Percentiles rank a stretch among this genome's conserved stretches.
Evolutionary conservation across 2,888 invertebrate species (phyloP).

Genomic region (Protodeltote pygarga): DNA sequence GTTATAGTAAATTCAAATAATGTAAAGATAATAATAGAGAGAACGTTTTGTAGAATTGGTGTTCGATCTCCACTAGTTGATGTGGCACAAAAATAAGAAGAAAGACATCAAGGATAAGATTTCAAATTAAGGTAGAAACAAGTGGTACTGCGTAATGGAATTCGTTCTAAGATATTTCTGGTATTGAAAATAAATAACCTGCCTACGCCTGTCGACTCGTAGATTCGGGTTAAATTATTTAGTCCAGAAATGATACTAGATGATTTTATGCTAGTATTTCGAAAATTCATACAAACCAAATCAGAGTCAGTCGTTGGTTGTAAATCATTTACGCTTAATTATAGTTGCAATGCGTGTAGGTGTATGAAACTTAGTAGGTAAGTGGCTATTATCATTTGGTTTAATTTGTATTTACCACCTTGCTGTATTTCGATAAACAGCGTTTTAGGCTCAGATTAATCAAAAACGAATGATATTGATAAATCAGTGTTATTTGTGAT

Average conservation of each 20-base stretch:
- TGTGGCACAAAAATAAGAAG: too few species aligned
- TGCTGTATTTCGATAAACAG: background rate
- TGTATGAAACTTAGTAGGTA: too few species aligned
- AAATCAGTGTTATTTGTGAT: background rate
- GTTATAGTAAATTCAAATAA: too few species aligned
- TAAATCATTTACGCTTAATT: conserved; percentile 32
- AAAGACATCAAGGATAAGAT: background rate
- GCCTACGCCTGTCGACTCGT: conserved; percentile 21
- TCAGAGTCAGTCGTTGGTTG: conserved; percentile 16
- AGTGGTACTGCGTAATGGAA: background rate
- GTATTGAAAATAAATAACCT: conserved; percentile 21
- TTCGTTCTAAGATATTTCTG: conserved; percentile 3
- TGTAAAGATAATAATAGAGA: too few species aligned
- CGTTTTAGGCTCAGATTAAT: background rate
- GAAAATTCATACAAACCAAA: too few species aligned
- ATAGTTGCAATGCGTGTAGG: conserved; percentile 36
- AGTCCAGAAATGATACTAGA: conserved; percentile 5
- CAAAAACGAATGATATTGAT: background rate
- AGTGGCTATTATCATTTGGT: too few species aligned
- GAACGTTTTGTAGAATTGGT: too few species aligned
- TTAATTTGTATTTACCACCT: too few species aligned
- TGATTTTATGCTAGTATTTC: too few species aligned
- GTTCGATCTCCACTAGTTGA: too few species aligned
- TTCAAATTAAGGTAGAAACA: background rate
- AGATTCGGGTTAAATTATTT: conserved; percentile 14